Conservation (phyloP, 2,797 vertebrate species). For the Prunella strophiata region DNA sequence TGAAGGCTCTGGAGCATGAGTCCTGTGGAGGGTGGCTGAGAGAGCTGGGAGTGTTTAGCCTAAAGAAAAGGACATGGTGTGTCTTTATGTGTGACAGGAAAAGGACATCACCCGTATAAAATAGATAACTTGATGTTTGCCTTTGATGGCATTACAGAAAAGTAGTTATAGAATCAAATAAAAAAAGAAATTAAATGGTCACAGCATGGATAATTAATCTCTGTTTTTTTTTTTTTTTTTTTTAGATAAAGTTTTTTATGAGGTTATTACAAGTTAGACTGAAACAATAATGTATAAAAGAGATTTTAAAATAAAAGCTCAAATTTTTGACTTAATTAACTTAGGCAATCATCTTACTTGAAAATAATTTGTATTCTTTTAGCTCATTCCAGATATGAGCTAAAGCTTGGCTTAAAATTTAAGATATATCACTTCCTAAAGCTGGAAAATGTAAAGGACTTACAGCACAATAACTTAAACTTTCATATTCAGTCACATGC, state of each 20-base stretch:
- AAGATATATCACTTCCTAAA: background rate
- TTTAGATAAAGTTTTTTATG: background rate
- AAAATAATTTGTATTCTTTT: background rate
- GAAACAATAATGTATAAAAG: background rate
- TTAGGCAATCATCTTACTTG: background rate
- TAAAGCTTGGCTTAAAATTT: background rate
- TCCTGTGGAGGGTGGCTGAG: rapidly evolving
- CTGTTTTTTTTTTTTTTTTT: background rate
- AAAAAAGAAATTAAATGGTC: background rate
- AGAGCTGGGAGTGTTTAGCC: background rate
- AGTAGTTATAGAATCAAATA: background rate
- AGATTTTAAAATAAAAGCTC: background rate
- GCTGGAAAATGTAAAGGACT: background rate
- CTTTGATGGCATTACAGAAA: background rate
- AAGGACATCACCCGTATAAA: background rate
- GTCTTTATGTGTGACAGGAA: background rate
- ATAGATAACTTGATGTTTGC: background rate
- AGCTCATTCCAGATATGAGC: background rate
- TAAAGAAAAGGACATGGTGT: background rate
- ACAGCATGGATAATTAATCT: background rate
- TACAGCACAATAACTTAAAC: background rate
- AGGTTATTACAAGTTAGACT: background rate
- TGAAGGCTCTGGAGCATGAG: background rate
- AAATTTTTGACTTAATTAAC: background rate
- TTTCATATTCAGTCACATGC: background rate